phyloP scores from a whole-genome alignment of 1,140 invertebrate genomes.

The Drosophila truncata region DNA sequence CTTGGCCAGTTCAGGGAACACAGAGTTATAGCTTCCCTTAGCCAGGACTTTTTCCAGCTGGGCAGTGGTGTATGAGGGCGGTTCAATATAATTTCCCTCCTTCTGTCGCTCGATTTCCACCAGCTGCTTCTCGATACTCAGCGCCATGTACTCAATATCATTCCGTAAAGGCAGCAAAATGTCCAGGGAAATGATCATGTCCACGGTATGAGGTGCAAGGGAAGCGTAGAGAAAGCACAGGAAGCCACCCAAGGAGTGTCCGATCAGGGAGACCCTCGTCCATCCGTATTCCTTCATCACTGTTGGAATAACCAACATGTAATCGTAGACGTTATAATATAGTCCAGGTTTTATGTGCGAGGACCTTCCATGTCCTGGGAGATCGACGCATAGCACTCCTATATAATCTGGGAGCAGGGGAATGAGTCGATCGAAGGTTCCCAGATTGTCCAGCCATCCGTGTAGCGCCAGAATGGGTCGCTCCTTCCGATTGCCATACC shows the following conservation, averaged over 20 bases:
- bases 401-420: constrained; percentile 87
- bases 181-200: constrained; percentile 88
- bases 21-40: constrained; percentile 85
- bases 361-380: constrained; percentile 90
- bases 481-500: constrained; percentile 88
- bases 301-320: constrained; percentile 86
- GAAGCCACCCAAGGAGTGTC: constrained; percentile 89
- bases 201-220: constrained; percentile 87
- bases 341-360: constrained; percentile 87
- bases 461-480: constrained; percentile 90
- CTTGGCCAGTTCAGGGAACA: constrained; percentile 86
- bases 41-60: constrained; percentile 86
- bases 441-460: constrained; percentile 91
- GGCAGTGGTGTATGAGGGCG: constrained; percentile 87
- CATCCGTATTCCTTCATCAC: constrained; percentile 89
- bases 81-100: constrained; percentile 74
- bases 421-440: constrained; percentile 89
- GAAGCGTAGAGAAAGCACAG: constrained; percentile 86
- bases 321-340: constrained; percentile 87
- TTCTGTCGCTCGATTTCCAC: constrained; percentile 52
- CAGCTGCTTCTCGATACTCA: constrained; percentile 47
- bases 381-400: constrained; percentile 89
- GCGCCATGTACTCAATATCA: constrained; percentile 8
- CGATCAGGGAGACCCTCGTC: constrained; percentile 88
- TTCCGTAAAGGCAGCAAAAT: constrained; percentile 84